These are phyloP conservation scores for Lepisosteus osseus DNA, from an alignment of 2,113 vertebrate genomes.

Conservation along the genomic window DNA sequence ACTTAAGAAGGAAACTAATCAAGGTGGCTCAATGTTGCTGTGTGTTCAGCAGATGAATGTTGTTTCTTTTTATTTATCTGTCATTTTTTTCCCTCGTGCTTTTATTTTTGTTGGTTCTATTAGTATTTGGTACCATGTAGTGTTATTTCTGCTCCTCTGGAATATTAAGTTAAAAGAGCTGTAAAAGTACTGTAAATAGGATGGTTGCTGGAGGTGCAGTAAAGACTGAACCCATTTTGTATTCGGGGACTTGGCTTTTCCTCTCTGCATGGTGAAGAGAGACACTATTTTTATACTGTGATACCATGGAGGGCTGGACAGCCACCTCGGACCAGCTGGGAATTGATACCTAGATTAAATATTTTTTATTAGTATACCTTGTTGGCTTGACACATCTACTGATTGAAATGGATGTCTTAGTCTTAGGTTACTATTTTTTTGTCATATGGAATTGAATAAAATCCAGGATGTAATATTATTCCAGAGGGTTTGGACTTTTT, in stretches of 20 bases:
- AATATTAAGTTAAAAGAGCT: conserved; percentile 55
- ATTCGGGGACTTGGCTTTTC: conserved; percentile 53
- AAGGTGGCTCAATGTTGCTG: conserved; percentile 55
- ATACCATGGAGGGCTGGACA: conserved; percentile 59
- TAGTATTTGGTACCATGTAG: conserved; percentile 58
- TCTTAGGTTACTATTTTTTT: conserved; percentile 72
- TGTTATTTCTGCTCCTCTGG: conserved; percentile 55
- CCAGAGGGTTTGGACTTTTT: conserved; percentile 13
- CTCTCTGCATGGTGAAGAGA: conserved; percentile 65
- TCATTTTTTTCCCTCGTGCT: conserved; percentile 45
- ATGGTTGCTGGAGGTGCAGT: conserved; percentile 50
- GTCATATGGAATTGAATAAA: conserved; percentile 77
- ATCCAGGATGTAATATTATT: conserved; percentile 68
- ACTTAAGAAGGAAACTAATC: conserved; percentile 33
- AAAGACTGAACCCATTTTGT: conserved; percentile 50
- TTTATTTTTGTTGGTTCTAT: conserved; percentile 34
- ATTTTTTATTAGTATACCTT: conserved; percentile 75
- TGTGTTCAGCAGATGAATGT: conserved; percentile 62
- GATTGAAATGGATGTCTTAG: conserved; percentile 76
- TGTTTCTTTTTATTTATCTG: conserved; percentile 66
- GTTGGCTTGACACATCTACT: conserved; percentile 72
- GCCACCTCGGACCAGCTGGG: conserved; percentile 57
- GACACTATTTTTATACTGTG: conserved; percentile 75
- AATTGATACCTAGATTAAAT: conserved; percentile 65
- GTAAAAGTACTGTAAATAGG: conserved; percentile 68